Evolutionary conservation across 1,140 invertebrate genomes (phyloP).

Genomic region (Hypothenemus hampei): DNA sequence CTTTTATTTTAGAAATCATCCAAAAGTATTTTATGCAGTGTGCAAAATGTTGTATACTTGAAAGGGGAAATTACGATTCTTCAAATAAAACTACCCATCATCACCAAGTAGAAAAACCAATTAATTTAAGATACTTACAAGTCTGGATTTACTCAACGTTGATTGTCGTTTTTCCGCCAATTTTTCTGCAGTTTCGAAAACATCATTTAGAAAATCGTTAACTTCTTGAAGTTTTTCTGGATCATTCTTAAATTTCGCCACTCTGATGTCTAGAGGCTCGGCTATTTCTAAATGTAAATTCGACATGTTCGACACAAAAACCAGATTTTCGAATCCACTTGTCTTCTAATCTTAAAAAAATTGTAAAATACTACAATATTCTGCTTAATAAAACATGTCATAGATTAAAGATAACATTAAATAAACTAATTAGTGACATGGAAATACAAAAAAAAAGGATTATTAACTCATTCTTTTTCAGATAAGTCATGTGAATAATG

Average conservation of each 20-base stretch:
- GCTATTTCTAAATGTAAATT: slow-evolving; percentile 38
- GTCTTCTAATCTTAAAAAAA: no score
- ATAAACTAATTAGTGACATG: no score
- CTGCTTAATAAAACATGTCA: no score
- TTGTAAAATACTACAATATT: no score
- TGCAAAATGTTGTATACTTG: neutral
- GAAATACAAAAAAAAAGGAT: no score
- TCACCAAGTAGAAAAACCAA: neutral
- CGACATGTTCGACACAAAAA: slow-evolving; percentile 31
- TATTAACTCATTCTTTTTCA: no score
- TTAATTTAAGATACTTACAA: slow-evolving; percentile 32
- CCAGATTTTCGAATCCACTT: no score
- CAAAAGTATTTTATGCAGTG: neutral
- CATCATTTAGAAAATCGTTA: slow-evolving; percentile 42
- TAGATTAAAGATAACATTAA: no score
- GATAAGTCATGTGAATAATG: no score
- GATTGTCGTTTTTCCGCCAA: slow-evolving; percentile 35
- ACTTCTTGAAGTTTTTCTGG: slow-evolving; percentile 42
- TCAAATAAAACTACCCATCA: neutral
- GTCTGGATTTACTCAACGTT: slow-evolving; percentile 37
- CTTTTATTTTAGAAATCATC: neutral
- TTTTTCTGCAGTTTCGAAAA: slow-evolving; percentile 41
- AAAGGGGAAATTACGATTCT: neutral
- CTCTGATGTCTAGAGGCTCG: slow-evolving; percentile 36
- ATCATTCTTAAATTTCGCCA: slow-evolving; percentile 43